Percentiles rank a stretch among this genome's conserved stretches.
These are phyloP conservation scores for Stercorarius parasiticus DNA, from an alignment of 2,113 vertebrate species.

Conservation along the genomic window DNA sequence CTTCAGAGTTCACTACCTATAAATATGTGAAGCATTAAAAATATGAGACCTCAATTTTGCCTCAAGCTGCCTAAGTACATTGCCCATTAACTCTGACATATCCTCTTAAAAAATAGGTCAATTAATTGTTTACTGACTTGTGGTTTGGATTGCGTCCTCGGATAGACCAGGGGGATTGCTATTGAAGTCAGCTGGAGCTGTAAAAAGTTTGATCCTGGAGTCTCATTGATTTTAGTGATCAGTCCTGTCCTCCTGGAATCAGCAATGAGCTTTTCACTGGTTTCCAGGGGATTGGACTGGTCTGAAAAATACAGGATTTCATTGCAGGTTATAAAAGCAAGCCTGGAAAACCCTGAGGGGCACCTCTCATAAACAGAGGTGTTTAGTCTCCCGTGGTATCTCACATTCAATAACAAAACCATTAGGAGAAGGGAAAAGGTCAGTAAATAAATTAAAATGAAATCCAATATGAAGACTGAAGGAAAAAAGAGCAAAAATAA, in stretches of 20 bases:
- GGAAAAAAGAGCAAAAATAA: background rate
- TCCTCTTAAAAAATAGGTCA: background rate
- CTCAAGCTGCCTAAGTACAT: conserved; percentile 35
- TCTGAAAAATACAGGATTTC: background rate
- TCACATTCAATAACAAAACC: background rate
- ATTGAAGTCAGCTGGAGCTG: background rate
- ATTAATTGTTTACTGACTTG: conserved; percentile 27
- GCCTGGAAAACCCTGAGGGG: background rate
- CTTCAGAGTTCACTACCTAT: conserved; percentile 33
- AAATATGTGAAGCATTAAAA: conserved; percentile 48
- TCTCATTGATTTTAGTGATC: background rate
- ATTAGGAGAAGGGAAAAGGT: background rate
- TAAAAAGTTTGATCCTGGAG: background rate
- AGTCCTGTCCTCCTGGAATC: background rate
- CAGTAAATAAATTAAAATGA: background rate
- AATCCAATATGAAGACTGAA: background rate
- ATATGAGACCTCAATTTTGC: conserved; percentile 27
- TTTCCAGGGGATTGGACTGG: background rate
- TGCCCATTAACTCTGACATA: background rate
- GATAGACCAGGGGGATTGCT: background rate
- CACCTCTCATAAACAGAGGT: background rate
- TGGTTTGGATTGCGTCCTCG: background rate
- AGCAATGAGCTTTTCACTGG: background rate
- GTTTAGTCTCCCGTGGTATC: background rate
- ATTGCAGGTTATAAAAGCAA: background rate